phyloP scores from a whole-genome alignment of 2,113 vertebrate species.

The Spea multiplicata region DNA sequence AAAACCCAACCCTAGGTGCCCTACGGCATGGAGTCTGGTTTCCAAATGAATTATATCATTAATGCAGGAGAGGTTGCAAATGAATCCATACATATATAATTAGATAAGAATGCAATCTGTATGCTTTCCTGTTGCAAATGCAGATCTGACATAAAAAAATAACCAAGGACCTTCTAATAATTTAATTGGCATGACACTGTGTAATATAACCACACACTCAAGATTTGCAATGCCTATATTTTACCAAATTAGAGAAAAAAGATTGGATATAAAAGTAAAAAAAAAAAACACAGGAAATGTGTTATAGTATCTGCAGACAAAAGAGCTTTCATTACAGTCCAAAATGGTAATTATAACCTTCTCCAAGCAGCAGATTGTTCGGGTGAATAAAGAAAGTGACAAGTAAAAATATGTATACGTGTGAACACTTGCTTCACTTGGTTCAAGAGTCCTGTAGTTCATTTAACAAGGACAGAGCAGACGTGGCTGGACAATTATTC shows the following conservation, averaged over 20 bases:
- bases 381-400: slow-evolving; percentile 57
- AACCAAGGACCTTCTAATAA: slow-evolving; percentile 1
- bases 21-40: too few species aligned
- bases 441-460: slow-evolving; percentile 45
- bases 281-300: slow-evolving; percentile 44
- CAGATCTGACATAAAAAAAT: too few species aligned
- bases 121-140: too few species aligned
- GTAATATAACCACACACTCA: slow-evolving; percentile 35
- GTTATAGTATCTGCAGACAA: slow-evolving; percentile 47
- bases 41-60: too few species aligned
- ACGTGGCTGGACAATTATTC: slow-evolving; percentile 25
- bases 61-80: too few species aligned
- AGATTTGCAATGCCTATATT: slow-evolving; percentile 34
- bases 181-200: slow-evolving; percentile 31
- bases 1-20: too few species aligned
- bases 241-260: slow-evolving; percentile 42
- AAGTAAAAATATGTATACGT: slow-evolving; percentile 59
- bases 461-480: slow-evolving; percentile 54
- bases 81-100: too few species aligned
- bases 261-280: slow-evolving; percentile 23
- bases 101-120: too few species aligned
- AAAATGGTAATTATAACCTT: slow-evolving; percentile 34
- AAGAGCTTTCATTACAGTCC: slow-evolving; percentile 38
- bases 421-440: slow-evolving; percentile 46
- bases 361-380: slow-evolving; percentile 32